Conservation (phyloP, 2,797 vertebrate species). For the Choloepus didactylus region DNA sequence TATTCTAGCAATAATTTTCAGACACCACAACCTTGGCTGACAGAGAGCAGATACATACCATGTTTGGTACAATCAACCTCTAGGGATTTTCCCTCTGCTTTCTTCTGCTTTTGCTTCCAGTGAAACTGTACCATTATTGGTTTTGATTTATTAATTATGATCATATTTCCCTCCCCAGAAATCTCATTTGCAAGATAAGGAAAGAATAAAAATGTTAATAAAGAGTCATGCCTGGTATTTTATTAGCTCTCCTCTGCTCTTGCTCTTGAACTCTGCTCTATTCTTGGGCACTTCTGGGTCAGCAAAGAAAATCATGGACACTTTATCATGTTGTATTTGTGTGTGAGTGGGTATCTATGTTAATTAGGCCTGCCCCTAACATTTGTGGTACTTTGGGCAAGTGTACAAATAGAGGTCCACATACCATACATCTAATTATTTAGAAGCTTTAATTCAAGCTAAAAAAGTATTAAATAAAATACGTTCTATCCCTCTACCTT, state of each 20-base stretch:
- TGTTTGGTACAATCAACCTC: conserved; percentile 35
- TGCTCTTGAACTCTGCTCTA: conserved; percentile 12
- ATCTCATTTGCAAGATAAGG: conserved; percentile 66
- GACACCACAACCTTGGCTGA: conserved; percentile 69
- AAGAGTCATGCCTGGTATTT: conserved; percentile 8
- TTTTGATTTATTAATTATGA: conserved; percentile 67
- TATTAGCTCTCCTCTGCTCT: background rate
- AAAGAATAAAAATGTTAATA: conserved; percentile 46
- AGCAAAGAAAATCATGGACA: background rate
- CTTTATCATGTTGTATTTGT: background rate
- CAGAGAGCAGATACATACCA: conserved; percentile 55
- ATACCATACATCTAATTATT: conserved; percentile 27
- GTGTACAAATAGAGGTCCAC: conserved; percentile 20
- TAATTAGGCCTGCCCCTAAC: background rate
- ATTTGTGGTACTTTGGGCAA: conserved; percentile 7
- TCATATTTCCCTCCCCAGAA: conserved; percentile 64
- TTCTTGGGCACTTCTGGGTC: background rate
- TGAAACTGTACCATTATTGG: conserved; percentile 65
- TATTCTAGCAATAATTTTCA: conserved; percentile 73
- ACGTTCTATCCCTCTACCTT: background rate
- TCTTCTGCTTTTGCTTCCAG: conserved; percentile 64
- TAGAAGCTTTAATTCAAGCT: conserved; percentile 51
- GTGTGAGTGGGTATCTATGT: background rate
- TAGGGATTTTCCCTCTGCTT: conserved; percentile 45
- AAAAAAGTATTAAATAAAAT: background rate